A percentile compares a stretch with the other conserved stretches of the same genome.
Conservation (phyloP, 2,888 invertebrate genomes). For the Agonopterix arenella region DNA sequence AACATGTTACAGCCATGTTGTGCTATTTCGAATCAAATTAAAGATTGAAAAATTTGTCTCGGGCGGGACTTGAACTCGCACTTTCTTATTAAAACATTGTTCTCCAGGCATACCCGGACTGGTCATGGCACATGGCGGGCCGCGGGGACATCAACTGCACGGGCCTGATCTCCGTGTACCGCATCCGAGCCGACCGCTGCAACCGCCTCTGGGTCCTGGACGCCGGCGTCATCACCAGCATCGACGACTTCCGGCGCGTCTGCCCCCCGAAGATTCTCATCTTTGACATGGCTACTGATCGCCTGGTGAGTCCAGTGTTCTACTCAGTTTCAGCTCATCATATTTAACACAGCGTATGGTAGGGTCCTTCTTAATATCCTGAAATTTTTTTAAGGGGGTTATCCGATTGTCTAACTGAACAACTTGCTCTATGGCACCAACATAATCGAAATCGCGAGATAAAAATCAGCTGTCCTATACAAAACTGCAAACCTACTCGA, state of each 20-base stretch:
- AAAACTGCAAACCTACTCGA: too few relatives aligned
- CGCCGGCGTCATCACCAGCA: slow-evolving; percentile 83
- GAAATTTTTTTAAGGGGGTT: too few relatives aligned
- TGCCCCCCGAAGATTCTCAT: slow-evolving; percentile 90
- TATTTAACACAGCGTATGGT: too few relatives aligned
- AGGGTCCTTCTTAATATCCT: too few relatives aligned
- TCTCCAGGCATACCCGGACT: slow-evolving; percentile 82
- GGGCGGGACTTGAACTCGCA: too few relatives aligned
- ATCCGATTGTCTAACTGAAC: too few relatives aligned
- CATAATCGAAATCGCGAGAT: too few relatives aligned
- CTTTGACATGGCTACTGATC: slow-evolving; percentile 85
- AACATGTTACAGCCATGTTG: too few relatives aligned
- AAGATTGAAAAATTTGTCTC: too few relatives aligned
- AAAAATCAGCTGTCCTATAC: too few relatives aligned
- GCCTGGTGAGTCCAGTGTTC: slow-evolving; percentile 67
- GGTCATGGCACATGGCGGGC: slow-evolving; percentile 86
- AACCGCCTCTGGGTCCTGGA: slow-evolving; percentile 90
- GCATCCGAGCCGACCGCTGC: slow-evolving; percentile 86
- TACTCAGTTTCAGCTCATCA: neutral
- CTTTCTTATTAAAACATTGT: neutral
- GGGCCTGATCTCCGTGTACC: slow-evolving; percentile 87
- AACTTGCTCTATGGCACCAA: too few relatives aligned
- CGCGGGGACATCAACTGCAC: slow-evolving; percentile 84
- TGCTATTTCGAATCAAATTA: too few relatives aligned
- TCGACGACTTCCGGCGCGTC: slow-evolving; percentile 79